A percentile compares a stretch with the other conserved stretches of the same genome.
Evolutionary conservation across 1,140 invertebrate species (phyloP).

Genomic region (Cotesia typhae): DNA sequence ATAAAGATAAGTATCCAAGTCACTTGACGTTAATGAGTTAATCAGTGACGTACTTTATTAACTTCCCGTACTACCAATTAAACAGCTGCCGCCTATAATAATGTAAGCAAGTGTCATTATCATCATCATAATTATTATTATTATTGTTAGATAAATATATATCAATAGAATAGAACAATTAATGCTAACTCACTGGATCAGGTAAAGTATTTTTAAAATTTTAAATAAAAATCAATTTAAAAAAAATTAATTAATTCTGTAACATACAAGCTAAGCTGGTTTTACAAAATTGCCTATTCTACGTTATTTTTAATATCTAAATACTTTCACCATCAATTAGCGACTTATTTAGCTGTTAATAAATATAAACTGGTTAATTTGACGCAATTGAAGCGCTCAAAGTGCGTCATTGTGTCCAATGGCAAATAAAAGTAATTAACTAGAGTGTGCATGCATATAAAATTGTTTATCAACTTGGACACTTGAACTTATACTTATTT

Average conservation of each 20-base stretch:
- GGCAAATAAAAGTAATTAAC: slow-evolving; percentile 41
- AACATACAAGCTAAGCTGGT: no score
- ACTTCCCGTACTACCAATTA: not conserved
- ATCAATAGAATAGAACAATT: no score
- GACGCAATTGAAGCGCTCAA: slow-evolving; percentile 31
- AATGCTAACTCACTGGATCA: no score
- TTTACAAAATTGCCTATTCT: not conserved
- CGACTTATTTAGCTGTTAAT: not conserved
- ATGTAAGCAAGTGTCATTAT: not conserved
- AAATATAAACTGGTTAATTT: slow-evolving; percentile 26
- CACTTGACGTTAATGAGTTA: slow-evolving; percentile 21
- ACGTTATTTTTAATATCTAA: not conserved
- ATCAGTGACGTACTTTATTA: not conserved
- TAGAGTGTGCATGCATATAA: slow-evolving; percentile 36
- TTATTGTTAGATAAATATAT: not conserved
- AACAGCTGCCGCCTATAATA: not conserved
- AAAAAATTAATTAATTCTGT: no score
- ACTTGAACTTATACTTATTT: not conserved
- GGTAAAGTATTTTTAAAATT: no score
- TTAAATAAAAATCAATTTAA: no score
- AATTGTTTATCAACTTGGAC: slow-evolving; percentile 35
- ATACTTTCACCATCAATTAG: not conserved
- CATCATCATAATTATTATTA: not conserved
- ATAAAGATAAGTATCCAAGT: slow-evolving; percentile 4
- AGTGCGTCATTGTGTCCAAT: slow-evolving; percentile 42